Evolutionary conservation across 2,797 vertebrate species (phyloP).

Genomic region (Coendou prehensilis): DNA sequence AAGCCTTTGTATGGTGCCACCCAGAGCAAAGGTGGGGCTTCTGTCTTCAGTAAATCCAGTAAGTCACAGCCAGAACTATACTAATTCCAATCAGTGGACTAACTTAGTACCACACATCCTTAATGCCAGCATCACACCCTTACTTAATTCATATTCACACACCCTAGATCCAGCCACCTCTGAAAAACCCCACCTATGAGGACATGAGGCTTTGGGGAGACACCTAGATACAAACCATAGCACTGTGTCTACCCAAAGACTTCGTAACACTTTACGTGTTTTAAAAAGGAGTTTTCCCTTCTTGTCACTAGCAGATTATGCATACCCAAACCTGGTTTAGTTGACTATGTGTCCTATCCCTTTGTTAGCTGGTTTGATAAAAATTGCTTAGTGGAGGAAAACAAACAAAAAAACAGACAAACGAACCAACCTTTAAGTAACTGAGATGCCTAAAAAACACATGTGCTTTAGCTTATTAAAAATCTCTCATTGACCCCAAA

Average conservation of each 20-base stretch:
- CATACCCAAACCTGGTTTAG: not conserved
- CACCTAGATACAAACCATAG: not conserved
- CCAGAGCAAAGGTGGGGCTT: not conserved
- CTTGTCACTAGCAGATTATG: not conserved
- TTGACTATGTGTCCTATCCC: not conserved
- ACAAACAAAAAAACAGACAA: not conserved
- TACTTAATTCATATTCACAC: not conserved
- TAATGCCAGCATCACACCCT: not conserved
- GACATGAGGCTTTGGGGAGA: not conserved
- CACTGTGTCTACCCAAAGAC: not conserved
- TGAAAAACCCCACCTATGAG: not conserved
- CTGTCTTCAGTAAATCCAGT: not conserved
- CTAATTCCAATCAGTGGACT: not conserved
- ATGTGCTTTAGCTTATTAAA: slow-evolving; percentile 1
- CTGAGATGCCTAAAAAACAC: not conserved
- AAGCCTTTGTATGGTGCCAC: not conserved
- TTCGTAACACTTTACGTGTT: not conserved
- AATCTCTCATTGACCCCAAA: not conserved
- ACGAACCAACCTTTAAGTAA: not conserved
- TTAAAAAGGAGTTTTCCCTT: not conserved
- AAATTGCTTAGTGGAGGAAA: not conserved
- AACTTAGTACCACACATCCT: not conserved
- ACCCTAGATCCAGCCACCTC: not conserved
- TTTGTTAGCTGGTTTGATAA: not conserved
- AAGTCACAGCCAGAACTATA: not conserved